Evolutionary conservation across 1,140 invertebrate genomes (phyloP).

Genomic region (Drosophila aff.): DNA sequence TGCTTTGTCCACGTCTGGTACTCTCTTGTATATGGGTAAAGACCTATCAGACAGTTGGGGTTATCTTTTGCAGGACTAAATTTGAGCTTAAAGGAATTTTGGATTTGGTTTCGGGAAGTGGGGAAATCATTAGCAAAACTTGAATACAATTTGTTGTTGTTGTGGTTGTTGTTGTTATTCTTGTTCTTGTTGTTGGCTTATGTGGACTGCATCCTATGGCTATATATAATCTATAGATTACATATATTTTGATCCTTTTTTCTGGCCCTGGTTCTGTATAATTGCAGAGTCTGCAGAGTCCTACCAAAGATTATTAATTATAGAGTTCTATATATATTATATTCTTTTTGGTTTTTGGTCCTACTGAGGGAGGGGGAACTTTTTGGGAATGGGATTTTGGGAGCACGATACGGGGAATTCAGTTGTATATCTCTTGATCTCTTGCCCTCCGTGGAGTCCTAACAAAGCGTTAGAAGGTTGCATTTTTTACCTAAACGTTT

Average conservation of each 20-base stretch:
- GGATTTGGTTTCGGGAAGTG: constrained; percentile 2
- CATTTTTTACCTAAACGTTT: constrained; percentile 32
- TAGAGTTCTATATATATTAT: neutral
- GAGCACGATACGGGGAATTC: constrained; percentile 47
- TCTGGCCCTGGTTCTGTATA: constrained; percentile 54
- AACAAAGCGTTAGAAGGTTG: constrained; percentile 57
- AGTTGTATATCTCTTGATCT: constrained; percentile 26
- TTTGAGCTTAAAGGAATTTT: constrained; percentile 3
- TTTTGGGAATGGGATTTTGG: constrained; percentile 30
- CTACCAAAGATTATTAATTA: constrained; percentile 6
- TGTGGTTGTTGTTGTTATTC: neutral
- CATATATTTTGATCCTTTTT: constrained; percentile 56
- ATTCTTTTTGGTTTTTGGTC: constrained; percentile 1
- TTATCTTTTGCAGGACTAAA: constrained; percentile 7
- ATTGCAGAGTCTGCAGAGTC: constrained; percentile 25
- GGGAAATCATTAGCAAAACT: constrained; percentile 23
- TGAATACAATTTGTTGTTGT: constrained; percentile 16
- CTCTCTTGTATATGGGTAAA: constrained; percentile 29
- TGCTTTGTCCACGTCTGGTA: constrained; percentile 6
- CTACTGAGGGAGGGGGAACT: neutral
- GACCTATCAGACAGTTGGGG: constrained; percentile 46
- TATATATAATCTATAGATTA: constrained; percentile 47
- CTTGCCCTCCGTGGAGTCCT: constrained; percentile 26
- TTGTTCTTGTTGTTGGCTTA: constrained; percentile 20
- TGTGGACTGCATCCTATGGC: constrained; percentile 38